These are phyloP conservation scores for Nothocercus julius DNA, from an alignment of 2,113 vertebrate species.

Conservation along the genomic window DNA sequence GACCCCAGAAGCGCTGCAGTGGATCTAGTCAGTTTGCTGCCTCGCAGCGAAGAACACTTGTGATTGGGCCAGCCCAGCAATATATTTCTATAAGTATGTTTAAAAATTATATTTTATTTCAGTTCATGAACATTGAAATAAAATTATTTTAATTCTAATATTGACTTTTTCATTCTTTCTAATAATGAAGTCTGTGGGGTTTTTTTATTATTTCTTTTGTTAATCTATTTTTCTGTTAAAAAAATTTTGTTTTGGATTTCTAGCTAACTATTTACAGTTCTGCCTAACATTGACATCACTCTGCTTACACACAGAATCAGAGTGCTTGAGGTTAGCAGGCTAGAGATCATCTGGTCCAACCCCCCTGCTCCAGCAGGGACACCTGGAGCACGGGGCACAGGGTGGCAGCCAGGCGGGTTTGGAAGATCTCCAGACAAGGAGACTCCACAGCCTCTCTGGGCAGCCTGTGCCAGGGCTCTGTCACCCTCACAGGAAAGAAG, in stretches of 20 bases:
- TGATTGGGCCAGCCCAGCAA: conserved; percentile 55
- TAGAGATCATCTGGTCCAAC: no score
- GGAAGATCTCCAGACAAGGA: no score
- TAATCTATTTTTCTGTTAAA: not conserved
- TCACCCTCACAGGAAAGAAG: no score
- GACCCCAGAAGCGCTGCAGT: not conserved
- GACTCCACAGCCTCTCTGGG: no score
- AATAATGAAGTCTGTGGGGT: not conserved
- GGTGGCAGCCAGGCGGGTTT: no score
- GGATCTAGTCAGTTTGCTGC: not conserved
- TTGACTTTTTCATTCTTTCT: not conserved
- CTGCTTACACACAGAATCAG: not conserved
- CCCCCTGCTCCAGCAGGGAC: no score
- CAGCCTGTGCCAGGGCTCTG: no score
- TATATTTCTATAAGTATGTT: conserved; percentile 43
- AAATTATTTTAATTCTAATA: conserved; percentile 63
- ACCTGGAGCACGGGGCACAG: no score
- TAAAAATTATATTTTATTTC: conserved; percentile 47
- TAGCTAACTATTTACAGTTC: not conserved
- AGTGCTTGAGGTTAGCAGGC: no score
- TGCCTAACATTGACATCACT: not conserved
- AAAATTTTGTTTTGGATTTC: not conserved
- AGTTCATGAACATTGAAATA: conserved; percentile 64
- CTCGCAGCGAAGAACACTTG: not conserved
- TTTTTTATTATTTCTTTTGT: not conserved